A percentile compares a stretch with the other conserved stretches of the same genome.
phyloP scores from a whole-genome alignment of 2,888 invertebrate genomes.

The Drosophila maculinotata region DNA sequence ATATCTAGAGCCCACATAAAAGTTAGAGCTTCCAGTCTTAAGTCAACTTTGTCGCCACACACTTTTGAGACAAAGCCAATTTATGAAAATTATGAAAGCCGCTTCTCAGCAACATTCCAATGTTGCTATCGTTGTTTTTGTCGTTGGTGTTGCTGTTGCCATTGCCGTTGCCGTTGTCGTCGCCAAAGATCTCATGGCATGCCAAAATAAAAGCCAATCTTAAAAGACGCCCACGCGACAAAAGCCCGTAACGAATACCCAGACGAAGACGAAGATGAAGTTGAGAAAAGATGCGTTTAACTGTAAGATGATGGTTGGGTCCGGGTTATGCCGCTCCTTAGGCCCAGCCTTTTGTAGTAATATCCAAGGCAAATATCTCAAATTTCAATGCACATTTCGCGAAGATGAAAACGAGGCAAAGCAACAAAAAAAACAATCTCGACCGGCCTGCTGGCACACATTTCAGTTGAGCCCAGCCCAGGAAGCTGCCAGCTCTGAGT shows the following conservation, averaged over 20 bases:
- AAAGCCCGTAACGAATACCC: constrained; percentile 18
- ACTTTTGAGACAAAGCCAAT: constrained; percentile 41
- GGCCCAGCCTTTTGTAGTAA: constrained; percentile 67
- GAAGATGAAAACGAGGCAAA: constrained; percentile 24
- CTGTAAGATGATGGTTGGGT: constrained; percentile 55
- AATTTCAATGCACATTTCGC: constrained; percentile 72
- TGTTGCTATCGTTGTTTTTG: constrained; percentile 42
- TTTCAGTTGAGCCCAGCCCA: constrained; percentile 51
- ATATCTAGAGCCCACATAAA: constrained; percentile 25
- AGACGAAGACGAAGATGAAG: constrained; percentile 28
- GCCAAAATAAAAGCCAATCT: constrained; percentile 65
- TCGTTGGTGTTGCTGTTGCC: no score
- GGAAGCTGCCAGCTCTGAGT: constrained; percentile 29
- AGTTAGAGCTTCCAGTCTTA: constrained; percentile 36
- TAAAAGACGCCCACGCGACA: constrained; percentile 69
- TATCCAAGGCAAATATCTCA: constrained; percentile 77
- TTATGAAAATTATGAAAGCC: constrained; percentile 64
- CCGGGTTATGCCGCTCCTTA: constrained; percentile 51
- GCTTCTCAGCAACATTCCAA: constrained; percentile 56
- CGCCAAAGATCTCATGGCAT: constrained; percentile 50
- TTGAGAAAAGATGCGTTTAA: constrained; percentile 53
- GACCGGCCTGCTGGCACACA: constrained; percentile 72
- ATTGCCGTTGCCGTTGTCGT: constrained; percentile 39
- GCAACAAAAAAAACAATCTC: constrained; percentile 40
- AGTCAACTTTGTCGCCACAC: constrained; percentile 23